Percentiles rank a stretch among this genome's conserved stretches.
Evolutionary conservation across 2,113 vertebrate genomes (phyloP).

Genomic region (Phodopus roborovskii): DNA sequence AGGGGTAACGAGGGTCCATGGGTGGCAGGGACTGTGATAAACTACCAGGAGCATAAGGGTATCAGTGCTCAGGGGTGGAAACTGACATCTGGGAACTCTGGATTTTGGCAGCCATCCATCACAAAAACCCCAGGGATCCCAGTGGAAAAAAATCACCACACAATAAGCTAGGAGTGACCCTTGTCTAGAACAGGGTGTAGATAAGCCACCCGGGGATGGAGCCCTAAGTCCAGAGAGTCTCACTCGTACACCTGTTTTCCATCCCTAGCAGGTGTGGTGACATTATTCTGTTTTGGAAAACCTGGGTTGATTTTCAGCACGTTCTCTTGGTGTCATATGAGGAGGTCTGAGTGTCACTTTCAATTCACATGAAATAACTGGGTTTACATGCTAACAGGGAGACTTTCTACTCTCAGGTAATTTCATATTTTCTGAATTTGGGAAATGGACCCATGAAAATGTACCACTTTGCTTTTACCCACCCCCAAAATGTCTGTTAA

Average conservation of each 20-base stretch:
- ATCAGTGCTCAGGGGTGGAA: background rate
- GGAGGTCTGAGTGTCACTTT: slow-evolving; percentile 61
- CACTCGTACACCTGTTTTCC: slow-evolving; percentile 68
- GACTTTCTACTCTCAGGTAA: slow-evolving; percentile 59
- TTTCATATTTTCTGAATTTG: slow-evolving; percentile 69
- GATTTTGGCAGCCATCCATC: background rate
- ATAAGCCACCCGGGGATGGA: slow-evolving; percentile 36
- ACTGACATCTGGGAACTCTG: background rate
- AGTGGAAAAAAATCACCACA: slow-evolving; percentile 53
- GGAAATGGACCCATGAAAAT: slow-evolving; percentile 54
- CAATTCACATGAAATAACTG: slow-evolving; percentile 59
- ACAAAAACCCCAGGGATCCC: background rate
- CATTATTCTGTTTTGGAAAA: slow-evolving; percentile 68
- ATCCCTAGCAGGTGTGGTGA: slow-evolving; percentile 26
- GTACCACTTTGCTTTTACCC: slow-evolving; percentile 29
- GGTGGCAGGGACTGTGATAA: background rate
- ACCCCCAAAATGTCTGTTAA: background rate
- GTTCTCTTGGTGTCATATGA: slow-evolving; percentile 55
- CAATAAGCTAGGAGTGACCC: background rate
- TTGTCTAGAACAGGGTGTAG: background rate
- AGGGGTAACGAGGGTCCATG: no score
- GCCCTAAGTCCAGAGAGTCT: slow-evolving; percentile 23
- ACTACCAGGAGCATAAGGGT: background rate
- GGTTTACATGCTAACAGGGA: slow-evolving; percentile 43
- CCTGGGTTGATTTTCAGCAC: slow-evolving; percentile 45